These are phyloP conservation scores for Natrix natrix DNA, from an alignment of 2,797 vertebrate species.

Conservation along the genomic window DNA sequence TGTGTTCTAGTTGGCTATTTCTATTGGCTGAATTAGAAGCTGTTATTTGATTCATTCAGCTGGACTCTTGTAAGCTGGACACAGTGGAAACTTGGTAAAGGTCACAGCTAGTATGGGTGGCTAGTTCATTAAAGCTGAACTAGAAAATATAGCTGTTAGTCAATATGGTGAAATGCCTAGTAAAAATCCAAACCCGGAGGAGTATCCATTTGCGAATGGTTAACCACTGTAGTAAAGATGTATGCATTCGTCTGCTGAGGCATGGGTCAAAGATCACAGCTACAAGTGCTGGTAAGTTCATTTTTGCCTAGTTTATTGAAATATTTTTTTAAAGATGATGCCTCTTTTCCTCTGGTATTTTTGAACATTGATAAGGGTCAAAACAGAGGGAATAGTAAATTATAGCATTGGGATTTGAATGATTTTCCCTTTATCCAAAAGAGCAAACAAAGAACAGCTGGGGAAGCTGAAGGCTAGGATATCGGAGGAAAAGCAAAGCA, in stretches of 20 bases:
- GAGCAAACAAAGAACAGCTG: not conserved
- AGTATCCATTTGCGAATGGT: slow-evolving; percentile 88
- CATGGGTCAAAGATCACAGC: slow-evolving; percentile 82
- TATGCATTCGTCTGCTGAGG: slow-evolving; percentile 87
- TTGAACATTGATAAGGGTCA: not conserved
- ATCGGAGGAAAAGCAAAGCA: not conserved
- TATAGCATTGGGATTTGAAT: not conserved
- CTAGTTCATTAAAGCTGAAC: slow-evolving; percentile 39
- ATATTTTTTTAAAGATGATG: not conserved
- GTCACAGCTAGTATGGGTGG: slow-evolving; percentile 60
- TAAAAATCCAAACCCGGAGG: slow-evolving; percentile 89
- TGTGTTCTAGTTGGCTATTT: slow-evolving; percentile 71
- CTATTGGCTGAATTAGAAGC: slow-evolving; percentile 71
- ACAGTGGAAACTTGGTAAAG: slow-evolving; percentile 61
- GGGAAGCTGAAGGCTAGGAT: not conserved
- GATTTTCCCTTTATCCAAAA: rapidly evolving
- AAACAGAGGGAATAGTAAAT: not conserved
- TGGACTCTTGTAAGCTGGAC: slow-evolving; percentile 58
- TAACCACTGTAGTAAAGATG: slow-evolving; percentile 88
- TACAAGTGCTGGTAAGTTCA: slow-evolving; percentile 72
- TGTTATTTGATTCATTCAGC: slow-evolving; percentile 79
- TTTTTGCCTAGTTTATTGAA: slow-evolving; percentile 26
- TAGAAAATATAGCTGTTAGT: slow-evolving; percentile 35
- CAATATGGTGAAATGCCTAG: slow-evolving; percentile 88
- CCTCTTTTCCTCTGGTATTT: not conserved